Evolutionary conservation across 1,140 invertebrate species (phyloP).

Genomic region (Achroia grisella): DNA sequence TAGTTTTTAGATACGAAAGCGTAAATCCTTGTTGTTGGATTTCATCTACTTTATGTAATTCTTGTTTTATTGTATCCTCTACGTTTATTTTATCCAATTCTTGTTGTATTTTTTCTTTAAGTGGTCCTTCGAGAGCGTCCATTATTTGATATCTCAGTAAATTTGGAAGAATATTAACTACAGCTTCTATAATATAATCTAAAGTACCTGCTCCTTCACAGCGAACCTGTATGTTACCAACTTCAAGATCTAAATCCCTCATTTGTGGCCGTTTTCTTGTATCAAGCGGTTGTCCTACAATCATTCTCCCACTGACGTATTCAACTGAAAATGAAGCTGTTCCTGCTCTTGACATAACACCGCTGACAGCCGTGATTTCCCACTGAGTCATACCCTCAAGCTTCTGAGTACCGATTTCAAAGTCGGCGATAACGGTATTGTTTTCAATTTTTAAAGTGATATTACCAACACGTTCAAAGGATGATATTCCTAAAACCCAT

Average conservation of each 20-base stretch:
- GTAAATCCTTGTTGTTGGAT: slow-evolving; percentile 68
- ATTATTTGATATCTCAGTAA: slow-evolving; percentile 88
- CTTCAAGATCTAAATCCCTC: slow-evolving; percentile 82
- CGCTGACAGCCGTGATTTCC: slow-evolving; percentile 81
- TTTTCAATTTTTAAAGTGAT: slow-evolving; percentile 83
- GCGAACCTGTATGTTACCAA: slow-evolving; percentile 87
- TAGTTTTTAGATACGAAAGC: slow-evolving; percentile 40
- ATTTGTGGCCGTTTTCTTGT: slow-evolving; percentile 81
- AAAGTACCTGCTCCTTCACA: slow-evolving; percentile 85
- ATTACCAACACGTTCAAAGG: slow-evolving; percentile 87
- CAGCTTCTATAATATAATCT: slow-evolving; percentile 86
- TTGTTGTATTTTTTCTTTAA: slow-evolving; percentile 80
- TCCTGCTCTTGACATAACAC: slow-evolving; percentile 80
- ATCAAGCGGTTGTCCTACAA: slow-evolving; percentile 83
- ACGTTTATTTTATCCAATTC: slow-evolving; percentile 82
- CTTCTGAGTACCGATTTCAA: slow-evolving; percentile 86
- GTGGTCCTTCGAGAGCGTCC: slow-evolving; percentile 84
- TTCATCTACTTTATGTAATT: slow-evolving; percentile 78
- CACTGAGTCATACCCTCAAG: slow-evolving; percentile 84
- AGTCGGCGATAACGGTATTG: slow-evolving; percentile 77
- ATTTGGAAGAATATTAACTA: slow-evolving; percentile 86
- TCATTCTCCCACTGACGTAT: slow-evolving; percentile 79
- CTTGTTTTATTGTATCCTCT: slow-evolving; percentile 80
- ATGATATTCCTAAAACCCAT: slow-evolving; percentile 84
- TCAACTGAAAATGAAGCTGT: slow-evolving; percentile 83